Percentiles rank a stretch among this genome's conserved stretches.
Conservation (phyloP, 2,797 vertebrate species). For the Coreius guichenoti region DNA sequence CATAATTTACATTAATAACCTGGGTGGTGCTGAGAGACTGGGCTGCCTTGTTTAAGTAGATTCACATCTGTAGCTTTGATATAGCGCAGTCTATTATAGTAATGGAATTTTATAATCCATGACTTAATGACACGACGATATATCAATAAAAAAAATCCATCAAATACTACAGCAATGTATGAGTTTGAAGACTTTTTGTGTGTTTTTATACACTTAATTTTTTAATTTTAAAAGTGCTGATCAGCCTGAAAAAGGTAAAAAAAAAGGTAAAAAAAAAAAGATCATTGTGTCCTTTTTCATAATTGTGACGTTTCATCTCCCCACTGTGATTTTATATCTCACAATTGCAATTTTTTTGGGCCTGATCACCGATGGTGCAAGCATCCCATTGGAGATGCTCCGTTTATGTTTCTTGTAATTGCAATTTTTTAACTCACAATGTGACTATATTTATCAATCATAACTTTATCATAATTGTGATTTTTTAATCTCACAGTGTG, state of each 20-base stretch:
- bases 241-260: neutral
- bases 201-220: neutral
- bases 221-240: neutral
- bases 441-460: neutral
- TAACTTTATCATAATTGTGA: neutral
- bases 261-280: neutral
- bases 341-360: too few relatives aligned
- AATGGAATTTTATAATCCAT: slow-evolving; percentile 3
- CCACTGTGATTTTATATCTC: neutral
- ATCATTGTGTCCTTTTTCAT: neutral
- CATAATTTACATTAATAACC: slow-evolving; percentile 55
- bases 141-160: neutral
- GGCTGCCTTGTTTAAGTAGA: slow-evolving; percentile 59
- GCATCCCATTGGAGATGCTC: neutral
- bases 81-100: slow-evolving; percentile 58
- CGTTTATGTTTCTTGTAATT: neutral
- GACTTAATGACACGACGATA: neutral
- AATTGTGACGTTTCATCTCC: neutral
- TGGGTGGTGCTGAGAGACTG: slow-evolving; percentile 53
- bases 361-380: too few relatives aligned
- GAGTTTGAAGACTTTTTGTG: neutral
- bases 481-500: neutral
- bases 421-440: neutral
- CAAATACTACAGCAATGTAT: neutral
- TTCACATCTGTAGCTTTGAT: slow-evolving; percentile 61